Percentiles rank a stretch among this genome's conserved stretches.
Conservation (phyloP, 2,888 invertebrate species). For the Dryocosmus kuriphilus region DNA sequence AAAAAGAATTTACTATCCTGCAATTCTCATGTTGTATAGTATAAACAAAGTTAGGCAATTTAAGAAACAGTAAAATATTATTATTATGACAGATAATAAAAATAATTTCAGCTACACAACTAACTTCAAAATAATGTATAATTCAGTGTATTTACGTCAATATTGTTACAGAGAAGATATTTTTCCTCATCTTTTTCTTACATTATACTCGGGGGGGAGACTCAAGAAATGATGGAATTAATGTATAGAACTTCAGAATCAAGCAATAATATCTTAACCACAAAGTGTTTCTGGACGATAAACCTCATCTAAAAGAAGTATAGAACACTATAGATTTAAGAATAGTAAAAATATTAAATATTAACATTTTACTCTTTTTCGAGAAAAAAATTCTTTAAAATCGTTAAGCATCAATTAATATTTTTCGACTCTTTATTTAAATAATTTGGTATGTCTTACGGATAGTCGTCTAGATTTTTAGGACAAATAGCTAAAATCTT, state of each 20-base stretch:
- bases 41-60: background rate
- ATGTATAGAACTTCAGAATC: background rate
- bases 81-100: background rate
- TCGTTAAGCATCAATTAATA: no score
- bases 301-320: background rate
- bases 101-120: background rate
- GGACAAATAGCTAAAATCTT: no score
- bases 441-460: no score
- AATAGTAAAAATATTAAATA: no score
- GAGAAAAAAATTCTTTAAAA: no score
- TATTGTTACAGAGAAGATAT: background rate
- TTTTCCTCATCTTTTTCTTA: no score
- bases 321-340: background rate
- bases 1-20: no score
- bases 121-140: background rate
- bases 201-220: background rate
- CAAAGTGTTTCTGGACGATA: conserved; percentile 13
- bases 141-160: background rate
- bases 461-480: no score
- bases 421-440: no score
- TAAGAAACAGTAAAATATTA: background rate
- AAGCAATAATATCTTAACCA: conserved; percentile 3
- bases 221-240: background rate
- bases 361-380: no score
- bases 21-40: background rate